Evolutionary conservation across 2,113 vertebrate genomes (phyloP).

Genomic region (Passer domesticus): DNA sequence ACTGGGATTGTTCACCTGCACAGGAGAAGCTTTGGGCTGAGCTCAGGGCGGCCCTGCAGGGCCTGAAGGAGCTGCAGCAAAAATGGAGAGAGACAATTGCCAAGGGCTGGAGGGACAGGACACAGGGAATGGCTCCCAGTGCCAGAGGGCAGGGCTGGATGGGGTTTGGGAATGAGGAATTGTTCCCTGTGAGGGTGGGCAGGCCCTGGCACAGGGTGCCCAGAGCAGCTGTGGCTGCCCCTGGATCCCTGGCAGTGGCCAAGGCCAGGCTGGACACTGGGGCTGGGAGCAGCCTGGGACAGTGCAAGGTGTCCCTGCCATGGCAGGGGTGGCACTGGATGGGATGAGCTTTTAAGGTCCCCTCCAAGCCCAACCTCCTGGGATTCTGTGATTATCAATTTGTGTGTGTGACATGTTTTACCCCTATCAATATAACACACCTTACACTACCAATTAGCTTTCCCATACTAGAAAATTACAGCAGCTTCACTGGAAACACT

Average conservation of each 20-base stretch:
- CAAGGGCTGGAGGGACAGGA: not conserved
- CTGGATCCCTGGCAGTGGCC: not conserved
- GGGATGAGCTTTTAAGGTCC: fast-evolving
- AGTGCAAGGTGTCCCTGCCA: not conserved
- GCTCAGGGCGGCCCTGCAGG: not conserved
- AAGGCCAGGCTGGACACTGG: not conserved
- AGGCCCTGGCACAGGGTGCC: not conserved
- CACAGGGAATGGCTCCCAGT: not conserved
- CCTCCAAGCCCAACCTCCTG: not conserved
- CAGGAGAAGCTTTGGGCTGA: not conserved
- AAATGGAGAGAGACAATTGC: not conserved
- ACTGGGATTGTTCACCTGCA: not conserved
- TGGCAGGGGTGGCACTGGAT: fast-evolving
- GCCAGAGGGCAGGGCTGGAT: not conserved
- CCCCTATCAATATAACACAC: not conserved
- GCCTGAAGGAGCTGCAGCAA: not conserved
- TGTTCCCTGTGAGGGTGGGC: not conserved
- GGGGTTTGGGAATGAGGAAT: not conserved
- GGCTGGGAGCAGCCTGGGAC: not conserved
- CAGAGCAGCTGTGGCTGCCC: not conserved
- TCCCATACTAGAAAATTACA: not conserved
- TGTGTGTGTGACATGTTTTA: not conserved
- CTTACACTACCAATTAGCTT: not conserved
- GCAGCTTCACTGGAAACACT: not conserved
- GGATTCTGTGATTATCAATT: not conserved